Evolutionary conservation across 1,140 invertebrate genomes (phyloP).

Genomic region (Ylistrum balloti): DNA sequence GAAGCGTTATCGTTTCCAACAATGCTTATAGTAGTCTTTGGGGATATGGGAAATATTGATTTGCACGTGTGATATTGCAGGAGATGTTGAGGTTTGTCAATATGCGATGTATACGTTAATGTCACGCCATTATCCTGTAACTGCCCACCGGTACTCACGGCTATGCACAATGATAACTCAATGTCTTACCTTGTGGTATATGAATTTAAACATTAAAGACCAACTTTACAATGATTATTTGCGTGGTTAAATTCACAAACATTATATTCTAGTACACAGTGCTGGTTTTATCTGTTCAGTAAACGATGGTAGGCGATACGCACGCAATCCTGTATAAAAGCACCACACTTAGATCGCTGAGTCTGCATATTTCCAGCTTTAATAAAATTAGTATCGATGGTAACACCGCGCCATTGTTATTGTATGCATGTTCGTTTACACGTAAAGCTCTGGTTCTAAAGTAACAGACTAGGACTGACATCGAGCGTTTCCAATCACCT

Average conservation of each 20-base stretch:
- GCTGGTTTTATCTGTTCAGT: not conserved
- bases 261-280: not conserved
- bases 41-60: slow-evolving; percentile 15
- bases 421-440: not conserved
- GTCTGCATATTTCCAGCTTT: slow-evolving; percentile 18
- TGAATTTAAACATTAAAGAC: not conserved
- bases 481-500: too few relatives aligned
- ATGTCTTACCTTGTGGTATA: not conserved
- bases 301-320: not conserved
- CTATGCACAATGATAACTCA: not conserved
- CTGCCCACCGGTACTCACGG: too few relatives aligned
- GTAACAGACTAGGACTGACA: too few relatives aligned
- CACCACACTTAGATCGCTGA: not conserved
- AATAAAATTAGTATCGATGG: slow-evolving; percentile 40
- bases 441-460: not conserved
- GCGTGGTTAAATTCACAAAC: not conserved
- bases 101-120: too few relatives aligned
- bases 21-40: not conserved
- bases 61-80: not conserved
- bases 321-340: not conserved
- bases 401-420: not conserved
- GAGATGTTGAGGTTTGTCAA: not conserved
- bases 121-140: too few relatives aligned
- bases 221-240: not conserved
- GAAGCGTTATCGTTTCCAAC: not conserved